Conservation (phyloP, 1,140 invertebrate genomes). For the Archivesica marissinica region DNA sequence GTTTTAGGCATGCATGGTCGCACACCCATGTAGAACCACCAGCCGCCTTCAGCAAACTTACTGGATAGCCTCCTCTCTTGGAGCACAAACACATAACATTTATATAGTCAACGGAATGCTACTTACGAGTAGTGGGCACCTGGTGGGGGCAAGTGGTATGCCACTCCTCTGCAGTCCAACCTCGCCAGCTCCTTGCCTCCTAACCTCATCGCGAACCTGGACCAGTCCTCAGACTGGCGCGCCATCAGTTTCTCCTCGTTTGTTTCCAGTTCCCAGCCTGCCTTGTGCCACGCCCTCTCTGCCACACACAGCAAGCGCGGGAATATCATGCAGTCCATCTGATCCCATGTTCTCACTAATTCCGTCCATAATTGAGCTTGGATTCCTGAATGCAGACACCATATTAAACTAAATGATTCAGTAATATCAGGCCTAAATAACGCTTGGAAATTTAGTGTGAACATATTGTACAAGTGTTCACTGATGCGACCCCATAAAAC, state of each 20-base stretch:
- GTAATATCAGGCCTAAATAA: too few relatives aligned
- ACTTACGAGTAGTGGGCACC: conserved; percentile 65
- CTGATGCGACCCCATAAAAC: too few relatives aligned
- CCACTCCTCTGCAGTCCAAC: conserved; percentile 68
- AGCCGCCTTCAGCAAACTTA: background rate
- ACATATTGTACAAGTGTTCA: too few relatives aligned
- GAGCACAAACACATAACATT: background rate
- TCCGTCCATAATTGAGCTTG: conserved; percentile 79
- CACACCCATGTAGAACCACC: too few relatives aligned
- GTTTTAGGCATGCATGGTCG: background rate
- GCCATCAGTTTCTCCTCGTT: conserved; percentile 46
- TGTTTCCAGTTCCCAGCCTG: conserved; percentile 71
- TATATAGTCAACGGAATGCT: background rate
- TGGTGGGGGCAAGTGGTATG: conserved; percentile 76
- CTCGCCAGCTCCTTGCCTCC: conserved; percentile 73
- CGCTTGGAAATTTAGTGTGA: too few relatives aligned
- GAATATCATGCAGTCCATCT: conserved; percentile 77
- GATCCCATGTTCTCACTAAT: conserved; percentile 70
- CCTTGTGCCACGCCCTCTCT: conserved; percentile 78
- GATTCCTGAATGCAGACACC: conserved; percentile 63
- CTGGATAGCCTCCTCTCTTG: background rate
- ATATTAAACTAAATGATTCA: too few relatives aligned
- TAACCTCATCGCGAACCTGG: conserved; percentile 68
- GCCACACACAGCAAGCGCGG: conserved; percentile 78
- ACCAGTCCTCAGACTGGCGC: conserved; percentile 69